phyloP scores from a whole-genome alignment of 2,888 invertebrate genomes.

The Nomada hirtipes region DNA sequence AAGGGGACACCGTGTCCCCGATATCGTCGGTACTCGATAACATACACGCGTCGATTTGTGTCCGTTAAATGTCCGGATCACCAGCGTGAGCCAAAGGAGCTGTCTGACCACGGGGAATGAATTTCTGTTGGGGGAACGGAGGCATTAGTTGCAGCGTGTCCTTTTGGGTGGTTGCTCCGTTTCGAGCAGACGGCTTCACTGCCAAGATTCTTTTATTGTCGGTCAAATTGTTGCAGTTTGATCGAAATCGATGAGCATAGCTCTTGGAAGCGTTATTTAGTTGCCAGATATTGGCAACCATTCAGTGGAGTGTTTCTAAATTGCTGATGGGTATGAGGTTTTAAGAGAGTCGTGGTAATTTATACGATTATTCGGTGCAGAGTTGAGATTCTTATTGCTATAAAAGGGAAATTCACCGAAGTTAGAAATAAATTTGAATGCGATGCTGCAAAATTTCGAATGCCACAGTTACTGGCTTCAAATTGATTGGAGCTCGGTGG shows the following conservation, averaged over 20 bases:
- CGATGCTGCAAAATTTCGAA: too few species aligned
- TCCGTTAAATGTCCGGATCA: slow-evolving; percentile 6
- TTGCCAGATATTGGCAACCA: slow-evolving; percentile 39
- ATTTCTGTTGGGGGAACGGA: slow-evolving; percentile 17
- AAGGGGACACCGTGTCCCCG: not conserved
- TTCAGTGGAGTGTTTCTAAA: slow-evolving; percentile 34
- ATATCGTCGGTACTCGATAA: not conserved
- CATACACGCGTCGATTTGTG: not conserved
- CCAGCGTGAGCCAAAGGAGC: slow-evolving; percentile 20
- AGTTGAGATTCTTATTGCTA: too few species aligned
- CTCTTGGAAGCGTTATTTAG: slow-evolving; percentile 27
- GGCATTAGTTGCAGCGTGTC: slow-evolving; percentile 17
- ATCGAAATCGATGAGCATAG: slow-evolving; percentile 23
- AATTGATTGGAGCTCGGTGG: too few species aligned
- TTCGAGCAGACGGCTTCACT: not conserved
- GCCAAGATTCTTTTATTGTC: slow-evolving; percentile 43
- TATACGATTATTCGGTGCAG: not conserved
- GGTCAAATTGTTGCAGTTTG: slow-evolving; percentile 35
- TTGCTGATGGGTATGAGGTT: slow-evolving; percentile 3
- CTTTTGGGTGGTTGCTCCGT: not conserved
- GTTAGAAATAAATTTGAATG: not conserved
- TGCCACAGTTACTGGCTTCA: too few species aligned
- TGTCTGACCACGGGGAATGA: slow-evolving; percentile 23
- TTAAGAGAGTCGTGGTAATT: slow-evolving; percentile 14
- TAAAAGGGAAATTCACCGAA: not conserved